Evolutionary conservation across 1,140 invertebrate species (phyloP), one percentile per base, ranked within the genome.

Genomic region (Heterodera carotae): DNA sequence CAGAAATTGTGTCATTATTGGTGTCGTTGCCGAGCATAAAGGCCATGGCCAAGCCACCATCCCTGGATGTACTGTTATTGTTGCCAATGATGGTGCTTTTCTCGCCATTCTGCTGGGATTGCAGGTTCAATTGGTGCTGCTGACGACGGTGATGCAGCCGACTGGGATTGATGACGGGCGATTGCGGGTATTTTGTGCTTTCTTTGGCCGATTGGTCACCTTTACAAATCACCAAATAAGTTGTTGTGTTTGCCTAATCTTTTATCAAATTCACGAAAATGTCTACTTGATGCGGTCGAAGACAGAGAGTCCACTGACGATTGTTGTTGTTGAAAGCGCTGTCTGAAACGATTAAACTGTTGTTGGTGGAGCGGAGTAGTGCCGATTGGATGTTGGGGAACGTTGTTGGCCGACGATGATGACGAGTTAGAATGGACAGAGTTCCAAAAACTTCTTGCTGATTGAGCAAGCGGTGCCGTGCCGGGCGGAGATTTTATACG

Each of bases 361-460:
- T 71, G 67, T 33, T 70, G 67, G 10, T 59, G 75, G 15, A 69
- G 62, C 70, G 34, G 75, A 56, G 25, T 33, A 36, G 27, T 48
- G 29, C n/a, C 36, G 4, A 67, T 70, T 22, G 31, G 71, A 33
- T 73, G 29, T 39, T 73, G 60, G 22, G 39, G 68, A 22, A 56
- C 22, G 48, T 56, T 56, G 22, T 56, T 56, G 48, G 48, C 48
- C 18, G 48, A 22, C 15, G 48, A 56, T 22, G 39, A 43, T 43
- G 48, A 56, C 7, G 68, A n/a, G 31, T 31, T 25, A 62, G 53
- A n/a, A 48, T 77, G 36, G 5, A 69, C 56, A 3, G 56, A 75
- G 67, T 70, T 59, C 43, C 71, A 73, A 60, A 73, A 73, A 33
- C 27, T 59, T 10, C 71, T 48, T 27, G 56, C 71, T 27, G 71